A percentile compares a stretch with the other conserved stretches of the same genome.
Conservation (phyloP, 2,888 invertebrate species). For the Mythimna loreyi region DNA sequence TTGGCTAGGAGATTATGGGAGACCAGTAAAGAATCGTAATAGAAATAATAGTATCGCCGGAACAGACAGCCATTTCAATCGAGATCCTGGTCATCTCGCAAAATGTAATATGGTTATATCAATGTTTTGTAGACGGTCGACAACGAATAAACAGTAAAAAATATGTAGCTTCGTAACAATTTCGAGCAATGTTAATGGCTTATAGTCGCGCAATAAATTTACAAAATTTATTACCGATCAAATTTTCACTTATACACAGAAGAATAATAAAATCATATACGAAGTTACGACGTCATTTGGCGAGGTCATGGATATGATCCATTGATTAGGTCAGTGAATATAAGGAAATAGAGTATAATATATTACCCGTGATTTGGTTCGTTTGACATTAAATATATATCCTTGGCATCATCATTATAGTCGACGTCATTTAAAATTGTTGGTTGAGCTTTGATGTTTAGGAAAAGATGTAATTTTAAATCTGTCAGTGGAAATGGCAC, state of each 20-base stretch:
- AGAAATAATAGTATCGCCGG: not conserved
- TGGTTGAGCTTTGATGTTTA: conserved; percentile 44
- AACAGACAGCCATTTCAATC: not conserved
- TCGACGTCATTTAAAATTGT: conserved; percentile 21
- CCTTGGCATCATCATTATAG: conserved; percentile 25
- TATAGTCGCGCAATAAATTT: conserved; percentile 6
- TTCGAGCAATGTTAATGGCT: not conserved
- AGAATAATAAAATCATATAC: conserved; percentile 7
- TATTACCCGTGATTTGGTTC: conserved; percentile 35
- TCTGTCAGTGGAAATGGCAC: not conserved
- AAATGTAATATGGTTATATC: conserved; percentile 4
- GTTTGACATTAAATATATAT: conserved; percentile 36
- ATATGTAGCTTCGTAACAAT: not conserved
- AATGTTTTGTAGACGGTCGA: not conserved
- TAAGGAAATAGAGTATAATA: conserved; percentile 46
- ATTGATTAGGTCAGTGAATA: conserved; percentile 3
- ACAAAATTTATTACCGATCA: conserved; percentile 3
- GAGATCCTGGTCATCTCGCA: not conserved
- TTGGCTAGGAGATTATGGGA: conserved; percentile 3
- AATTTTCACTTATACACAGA: not conserved
- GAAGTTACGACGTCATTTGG: conserved; percentile 22
- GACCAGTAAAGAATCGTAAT: conserved; percentile 17
- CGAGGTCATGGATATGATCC: conserved; percentile 17
- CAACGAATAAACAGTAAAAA: conserved; percentile 4
- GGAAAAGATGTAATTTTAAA: conserved; percentile 1